Evolutionary conservation across 1,140 invertebrate species (phyloP), one percentile per base, ranked within the genome.

Genomic region (Bombus waltoni): DNA sequence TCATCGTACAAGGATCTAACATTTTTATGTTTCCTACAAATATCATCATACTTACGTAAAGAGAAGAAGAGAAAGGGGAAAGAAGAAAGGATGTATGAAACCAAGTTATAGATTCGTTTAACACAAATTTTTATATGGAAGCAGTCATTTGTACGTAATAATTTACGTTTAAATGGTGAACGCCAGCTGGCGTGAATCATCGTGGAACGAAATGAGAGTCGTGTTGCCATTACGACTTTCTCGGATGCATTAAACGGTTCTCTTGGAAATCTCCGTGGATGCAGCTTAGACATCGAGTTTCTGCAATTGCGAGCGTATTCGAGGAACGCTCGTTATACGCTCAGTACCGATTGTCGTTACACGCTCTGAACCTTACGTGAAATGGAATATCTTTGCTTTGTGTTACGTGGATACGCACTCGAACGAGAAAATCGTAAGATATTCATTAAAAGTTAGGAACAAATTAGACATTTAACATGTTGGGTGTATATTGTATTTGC

Each of bases 201-300:
- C 28, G 25, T 35, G 53, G n/a, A 65, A 40, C 32, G 57, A 80
- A 80, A 80, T 70, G n/a, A 40, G 25, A 35, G 47, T 40, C 32
- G 68, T 57, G 28, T 15, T 11, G 78, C 47, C 44, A 66, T 78
- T 78, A 66, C n/a, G 42, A 68, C 44, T 47, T 79, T 68, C 77
- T 68, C 77, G 22, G 32, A 79, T 79, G 62, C 40, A 79, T 79
- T 79, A 79, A 68, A 68, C 42, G 77, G 32, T 32, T 79, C 47
- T 42, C 77, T 68, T 47, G n/a, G 62, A 68, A 79, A 68, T 65
- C 62, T 22, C 4, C n/a, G 32, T 28, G 35, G 57, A 68, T 79
- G 62, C 42, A 47, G 42, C 71, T 73, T 18, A 73, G 40, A 40
- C 75, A 65, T 59, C 10, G 75, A 65, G 25, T 62, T 77, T 65